Base-by-base conservation (phyloP, 2,888 invertebrate genomes). In the Gymnoscelis rufifasciata region DNA sequence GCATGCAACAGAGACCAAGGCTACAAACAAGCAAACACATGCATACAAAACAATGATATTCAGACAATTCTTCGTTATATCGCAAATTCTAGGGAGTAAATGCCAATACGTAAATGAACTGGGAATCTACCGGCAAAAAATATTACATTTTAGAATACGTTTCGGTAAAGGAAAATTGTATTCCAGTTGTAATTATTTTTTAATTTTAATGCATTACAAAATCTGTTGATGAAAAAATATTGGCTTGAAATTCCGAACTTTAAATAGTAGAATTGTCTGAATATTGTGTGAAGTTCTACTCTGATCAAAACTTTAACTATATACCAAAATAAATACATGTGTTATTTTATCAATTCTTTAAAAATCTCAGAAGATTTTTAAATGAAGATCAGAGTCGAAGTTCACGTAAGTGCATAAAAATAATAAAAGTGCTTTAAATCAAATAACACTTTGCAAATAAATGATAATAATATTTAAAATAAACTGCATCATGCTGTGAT, bases 1-100 rank as follows among this genome's bases (percentile, higher is more conserved):
- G 91, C 78, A 89, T 89, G 89, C 88, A 88, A 89, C 79, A 89
- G 78, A 89, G 71, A 84, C 81, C 78, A 74, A 72, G 73, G 78
- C 81, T 87, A 88, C 73, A 83, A 78, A 83, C 79, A 82, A 74
- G 76, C 83, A 73, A 63, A 69, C 67, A 72, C 86, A 87, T 84
- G 84, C 86, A 79, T 45, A 50, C 45, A 70, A 62, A 64, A 65
- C 59, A 68, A 62, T 59, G 59, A 53, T 29, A 60, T 57, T 58
- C 66, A 68, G 70, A 70, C 70, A 72, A 68, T 62, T 68, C 65
- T 62, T 44, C 6, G 8, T 3, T 10, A 19, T 19, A 5, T 19
- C n/a, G n/a, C n/a, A n/a, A n/a, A n/a, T n/a, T n/a, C n/a, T n/a
- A n/a, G n/a, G n/a, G n/a, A n/a, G n/a, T n/a, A n/a, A n/a, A n/a